Evolutionary conservation across 2,888 invertebrate species (phyloP).

Genomic region (Falcaria lacertinaria): DNA sequence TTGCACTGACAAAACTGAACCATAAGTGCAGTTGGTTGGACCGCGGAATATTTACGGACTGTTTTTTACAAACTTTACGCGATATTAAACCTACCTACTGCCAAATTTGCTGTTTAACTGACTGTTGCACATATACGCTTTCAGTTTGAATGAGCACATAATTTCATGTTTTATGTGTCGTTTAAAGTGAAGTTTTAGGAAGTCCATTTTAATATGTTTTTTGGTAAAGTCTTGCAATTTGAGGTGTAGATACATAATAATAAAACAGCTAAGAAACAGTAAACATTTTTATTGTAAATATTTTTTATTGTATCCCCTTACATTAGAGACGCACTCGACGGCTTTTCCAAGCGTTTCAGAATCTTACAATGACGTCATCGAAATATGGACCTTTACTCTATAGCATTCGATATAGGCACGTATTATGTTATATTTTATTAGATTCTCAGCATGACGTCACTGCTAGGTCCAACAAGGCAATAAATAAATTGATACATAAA

Average conservation of each 20-base stretch:
- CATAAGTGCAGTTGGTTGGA: no score
- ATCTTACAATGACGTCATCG: constrained; percentile 39
- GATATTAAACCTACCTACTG: no score
- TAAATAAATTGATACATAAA: constrained; percentile 54
- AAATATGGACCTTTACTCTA: constrained; percentile 6
- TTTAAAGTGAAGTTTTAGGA: no score
- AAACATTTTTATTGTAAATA: constrained; percentile 79
- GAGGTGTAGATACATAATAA: constrained; percentile 19
- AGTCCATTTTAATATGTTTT: background rate
- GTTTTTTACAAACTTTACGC: no score
- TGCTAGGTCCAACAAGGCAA: constrained; percentile 44
- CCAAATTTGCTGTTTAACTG: no score
- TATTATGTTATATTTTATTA: constrained; percentile 19
- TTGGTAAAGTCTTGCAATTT: background rate
- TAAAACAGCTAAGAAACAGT: constrained; percentile 66
- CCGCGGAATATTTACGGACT: no score
- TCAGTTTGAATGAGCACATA: no score
- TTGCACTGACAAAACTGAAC: no score
- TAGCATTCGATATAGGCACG: constrained; percentile 32
- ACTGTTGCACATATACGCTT: no score
- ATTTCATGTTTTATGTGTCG: no score
- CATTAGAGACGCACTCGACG: constrained; percentile 64
- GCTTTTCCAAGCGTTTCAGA: constrained; percentile 47
- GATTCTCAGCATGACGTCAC: constrained; percentile 26
- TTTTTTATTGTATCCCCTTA: constrained; percentile 73